These are phyloP conservation scores for Drosophila borborema DNA, from an alignment of 2,888 invertebrate genomes.

Conservation along the genomic window DNA sequence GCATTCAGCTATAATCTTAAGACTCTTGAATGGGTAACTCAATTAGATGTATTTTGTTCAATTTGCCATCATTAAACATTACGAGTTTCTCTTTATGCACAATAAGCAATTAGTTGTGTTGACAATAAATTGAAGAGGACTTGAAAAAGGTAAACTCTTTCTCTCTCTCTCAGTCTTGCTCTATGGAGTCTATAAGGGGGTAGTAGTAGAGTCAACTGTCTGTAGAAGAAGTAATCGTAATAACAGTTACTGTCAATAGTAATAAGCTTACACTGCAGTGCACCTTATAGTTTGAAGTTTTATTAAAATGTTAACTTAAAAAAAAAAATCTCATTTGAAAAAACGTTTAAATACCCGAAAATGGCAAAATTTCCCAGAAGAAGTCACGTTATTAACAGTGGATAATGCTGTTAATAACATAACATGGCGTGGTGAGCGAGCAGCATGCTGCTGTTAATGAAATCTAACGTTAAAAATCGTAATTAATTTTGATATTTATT, in stretches of 20 bases:
- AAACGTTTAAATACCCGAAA: too few relatives aligned
- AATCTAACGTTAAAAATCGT: too few relatives aligned
- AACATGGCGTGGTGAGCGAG: too few relatives aligned
- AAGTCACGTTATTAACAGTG: too few relatives aligned
- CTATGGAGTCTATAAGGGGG: background rate
- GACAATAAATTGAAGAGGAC: background rate
- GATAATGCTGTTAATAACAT: too few relatives aligned
- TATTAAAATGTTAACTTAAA: too few relatives aligned
- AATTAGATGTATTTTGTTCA: conserved; percentile 6
- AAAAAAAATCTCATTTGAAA: too few relatives aligned
- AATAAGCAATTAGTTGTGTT: background rate
- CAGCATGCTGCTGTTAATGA: too few relatives aligned
- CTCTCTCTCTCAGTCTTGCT: background rate
- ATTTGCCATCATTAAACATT: background rate
- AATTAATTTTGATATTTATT: too few relatives aligned
- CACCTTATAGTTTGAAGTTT: too few relatives aligned
- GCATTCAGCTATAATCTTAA: conserved; percentile 12
- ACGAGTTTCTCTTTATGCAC: background rate
- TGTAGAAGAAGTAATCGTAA: background rate
- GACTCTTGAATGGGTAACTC: background rate
- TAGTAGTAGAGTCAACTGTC: background rate
- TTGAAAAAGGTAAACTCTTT: background rate
- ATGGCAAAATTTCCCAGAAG: too few relatives aligned
- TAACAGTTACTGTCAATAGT: background rate
- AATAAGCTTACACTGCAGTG: too few relatives aligned